Base-by-base conservation (phyloP, 2,888 invertebrate genomes). In the Eutolmus rufibarbis region DNA sequence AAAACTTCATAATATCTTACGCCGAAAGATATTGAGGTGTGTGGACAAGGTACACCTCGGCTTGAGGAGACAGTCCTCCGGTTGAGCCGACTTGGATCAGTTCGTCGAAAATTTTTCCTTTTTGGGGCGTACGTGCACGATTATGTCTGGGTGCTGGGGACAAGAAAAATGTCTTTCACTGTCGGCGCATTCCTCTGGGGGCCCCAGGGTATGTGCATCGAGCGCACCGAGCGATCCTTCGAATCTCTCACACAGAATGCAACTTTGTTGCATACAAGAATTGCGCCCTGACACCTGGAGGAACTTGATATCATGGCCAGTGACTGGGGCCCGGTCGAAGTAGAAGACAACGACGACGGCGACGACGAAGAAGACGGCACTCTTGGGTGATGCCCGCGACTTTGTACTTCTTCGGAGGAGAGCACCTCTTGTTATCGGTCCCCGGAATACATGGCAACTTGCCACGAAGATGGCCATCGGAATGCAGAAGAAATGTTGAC, bases 191-290 rank as follows among this genome's bases (percentile, higher is more conserved):
- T 77, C 34, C 34, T 77, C 16, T 5, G 40, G 43, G 43, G 5
- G 43, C 43, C 43, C n/a, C 19, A 5, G 40, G 77, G 37, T 40
- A 77, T 40, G 77, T 16, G 16, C 51, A 23, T 9, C 8, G 8
- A 19, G 28, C 66, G 23, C 51, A 51, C 51, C 78, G 14, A 37
- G 28, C 40, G 28, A 43, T 79, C 79, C 28, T 79, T 34, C 7
- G 76, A 34, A 76, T 76, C 37, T 34, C 37, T 34, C 37, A 76
- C 34, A 76, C 16, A 31, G 34, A n/a, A 23, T 78, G 78, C 78
- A 78, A 82, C 82, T 56, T 82, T 82, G 82, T 82, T 82, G 82
- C 82, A 82, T n/a, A 28, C 79, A 43, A 79, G 43, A 66, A 66
- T 79, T 46, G 79, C 28, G 43, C 66, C 79, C 79, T 79, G 43